Evolutionary conservation across 1,140 invertebrate genomes (phyloP).

Genomic region (Mycetomoellerius zeteki): DNA sequence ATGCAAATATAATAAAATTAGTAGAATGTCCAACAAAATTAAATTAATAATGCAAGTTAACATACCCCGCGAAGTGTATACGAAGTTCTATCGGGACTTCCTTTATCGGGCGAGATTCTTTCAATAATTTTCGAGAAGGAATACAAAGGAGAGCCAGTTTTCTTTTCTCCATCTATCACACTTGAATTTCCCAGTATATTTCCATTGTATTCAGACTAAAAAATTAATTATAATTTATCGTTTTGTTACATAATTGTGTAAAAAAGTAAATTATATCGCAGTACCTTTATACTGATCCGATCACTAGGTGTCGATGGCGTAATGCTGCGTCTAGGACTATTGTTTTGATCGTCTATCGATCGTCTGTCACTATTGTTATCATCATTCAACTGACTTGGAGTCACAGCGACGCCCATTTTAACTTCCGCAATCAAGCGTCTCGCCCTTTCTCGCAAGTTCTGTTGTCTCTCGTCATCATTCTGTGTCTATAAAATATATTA

Average conservation of each 20-base stretch:
- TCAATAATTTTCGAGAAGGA: constrained; percentile 91
- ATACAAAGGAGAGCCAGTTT: constrained; percentile 88
- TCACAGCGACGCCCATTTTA: constrained; percentile 88
- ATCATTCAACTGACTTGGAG: constrained; percentile 82
- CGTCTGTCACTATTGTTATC: constrained; percentile 83
- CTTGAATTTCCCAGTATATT: constrained; percentile 81
- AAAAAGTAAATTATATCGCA: background rate
- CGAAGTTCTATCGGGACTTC: constrained; percentile 82
- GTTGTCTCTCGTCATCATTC: constrained; percentile 94
- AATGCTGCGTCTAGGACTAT: constrained; percentile 85
- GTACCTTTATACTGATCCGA: constrained; percentile 83
- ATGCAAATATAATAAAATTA: no score
- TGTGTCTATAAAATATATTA: constrained; percentile 77
- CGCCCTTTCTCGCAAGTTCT: constrained; percentile 94
- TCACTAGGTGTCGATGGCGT: constrained; percentile 85
- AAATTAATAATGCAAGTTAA: constrained; percentile 44
- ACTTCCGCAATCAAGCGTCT: constrained; percentile 96
- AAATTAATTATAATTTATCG: constrained; percentile 62
- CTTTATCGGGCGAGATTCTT: constrained; percentile 90
- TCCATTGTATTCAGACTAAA: constrained; percentile 86
- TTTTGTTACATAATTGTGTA: background rate
- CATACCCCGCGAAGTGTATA: constrained; percentile 87
- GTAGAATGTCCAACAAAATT: no score
- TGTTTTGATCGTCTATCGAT: constrained; percentile 85
- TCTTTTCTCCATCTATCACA: constrained; percentile 85